Evolutionary conservation across 1,140 invertebrate species (phyloP), one percentile per base, ranked within the genome.

Genomic region (Bicyclus anynana): DNA sequence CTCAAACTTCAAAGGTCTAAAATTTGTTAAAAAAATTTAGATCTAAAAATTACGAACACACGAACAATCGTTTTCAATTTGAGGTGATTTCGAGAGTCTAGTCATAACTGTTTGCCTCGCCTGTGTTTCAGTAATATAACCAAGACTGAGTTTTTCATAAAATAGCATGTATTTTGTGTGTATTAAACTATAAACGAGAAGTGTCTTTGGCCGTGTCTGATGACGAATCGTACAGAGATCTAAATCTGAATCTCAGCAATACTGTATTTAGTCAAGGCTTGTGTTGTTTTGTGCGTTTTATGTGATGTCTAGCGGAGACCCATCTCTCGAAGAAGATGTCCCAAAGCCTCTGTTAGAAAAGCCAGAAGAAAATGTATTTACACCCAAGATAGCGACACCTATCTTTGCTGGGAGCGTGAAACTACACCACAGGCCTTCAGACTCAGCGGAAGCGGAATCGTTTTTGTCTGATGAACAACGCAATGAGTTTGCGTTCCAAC

Each of bases 221-320:
- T 33, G 29, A 33, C 29, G 29, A 33, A 33, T 33, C 12, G 29
- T 33, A 7, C n/a, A 7, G 29, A 33, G 59, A 53, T 52, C 20
- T 44, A 44, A 44, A 21, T 20, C 17, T 16, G 17, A 52, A 58
- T 26, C 46, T 18, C 50, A 53, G 26, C 38, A 46, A 27, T 33
- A n/a, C 10, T 5, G 13, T 7, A 44, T 44, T 44, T 21, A 12
- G 10, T 44, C 37, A 2, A 2, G 44, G 57, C 44, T 38, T 53
- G 46, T 35, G 53, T 62, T 62, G 40, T 59, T 53, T 44, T 47
- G 58, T 26, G 52, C 49, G 40, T 53, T 59, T 21, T 53, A 59
- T 84, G 82, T 81, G 61, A 90, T 90, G 89, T 90, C 89, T 64
- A 87, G 89, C 76, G 87, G 86, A 18, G 84, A 87, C 56, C 89